A percentile compares a stretch with the other conserved stretches of the same genome.
Evolutionary conservation across 2,888 invertebrate genomes (phyloP).

Genomic region (Amitus sp.): DNA sequence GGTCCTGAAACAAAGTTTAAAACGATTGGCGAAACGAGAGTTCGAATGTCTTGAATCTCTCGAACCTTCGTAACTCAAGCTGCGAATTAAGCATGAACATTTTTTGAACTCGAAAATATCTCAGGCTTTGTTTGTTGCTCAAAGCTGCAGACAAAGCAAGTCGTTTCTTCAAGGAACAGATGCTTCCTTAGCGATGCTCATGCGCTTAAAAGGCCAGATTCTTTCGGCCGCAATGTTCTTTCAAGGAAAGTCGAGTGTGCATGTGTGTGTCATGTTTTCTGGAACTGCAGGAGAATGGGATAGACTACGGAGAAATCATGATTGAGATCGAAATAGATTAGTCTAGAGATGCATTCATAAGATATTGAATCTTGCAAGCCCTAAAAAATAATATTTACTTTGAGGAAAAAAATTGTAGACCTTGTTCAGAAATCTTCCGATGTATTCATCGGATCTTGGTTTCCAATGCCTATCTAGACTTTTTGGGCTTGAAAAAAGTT

Average conservation of each 20-base stretch:
- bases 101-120: slow-evolving; percentile 14
- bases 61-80: slow-evolving; percentile 21
- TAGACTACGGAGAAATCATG: no score
- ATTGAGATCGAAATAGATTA: no score
- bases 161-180: slow-evolving; percentile 20
- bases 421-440: no score
- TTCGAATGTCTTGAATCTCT: background rate
- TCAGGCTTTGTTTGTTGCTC: background rate
- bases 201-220: slow-evolving; percentile 35
- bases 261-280: background rate
- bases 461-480: no score
- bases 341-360: no score
- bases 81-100: slow-evolving; percentile 36
- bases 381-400: no score
- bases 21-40: background rate
- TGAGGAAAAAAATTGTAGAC: no score
- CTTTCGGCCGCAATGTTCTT: slow-evolving; percentile 8
- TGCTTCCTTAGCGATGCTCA: slow-evolving; percentile 34
- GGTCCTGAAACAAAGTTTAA: slow-evolving; percentile 62
- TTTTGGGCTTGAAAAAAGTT: no score
- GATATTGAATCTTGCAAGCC: no score
- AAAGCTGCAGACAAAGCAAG: slow-evolving; percentile 5
- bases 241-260: slow-evolving; percentile 12
- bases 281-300: no score
- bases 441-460: no score